Evolutionary conservation across 92 coral and sea anemone genomes (phyloP), one percentile per base, ranked within the genome.

Genomic region (Diadumene lineata): DNA sequence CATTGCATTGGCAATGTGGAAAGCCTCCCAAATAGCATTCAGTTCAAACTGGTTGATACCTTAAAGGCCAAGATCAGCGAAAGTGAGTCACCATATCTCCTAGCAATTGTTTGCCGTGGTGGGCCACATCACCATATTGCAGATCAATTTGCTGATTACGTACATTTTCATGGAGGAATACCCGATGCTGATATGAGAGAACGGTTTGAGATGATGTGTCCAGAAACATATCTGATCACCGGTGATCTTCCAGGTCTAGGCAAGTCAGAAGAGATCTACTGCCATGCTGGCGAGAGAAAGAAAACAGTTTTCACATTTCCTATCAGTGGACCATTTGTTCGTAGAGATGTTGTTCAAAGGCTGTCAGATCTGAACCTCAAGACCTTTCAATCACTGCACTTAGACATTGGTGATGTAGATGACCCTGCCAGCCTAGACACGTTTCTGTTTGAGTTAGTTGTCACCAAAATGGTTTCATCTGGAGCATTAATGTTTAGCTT

Each of bases 1-100:
- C 97, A 92, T 50, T 94, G 98, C 84, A 68, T 94, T 44, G 98
- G 90, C 7, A 94, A 94, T 68, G 98, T 94, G 24, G 97, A 94
- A 60, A 78, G 84, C 53, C 90, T 94, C 18, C 82, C 92, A 22
- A 94, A 94, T 69, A 94, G 88, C 72, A 69, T 92, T 32, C 94
- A 94, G 80, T 92, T 94, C 62, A 84, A 84, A 17, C 84, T 94
- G 31, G 98, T 94, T 30, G 79, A 82, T 30, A 81, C 80, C 46
- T 86, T 92, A 28, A 84, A 76, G 64, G 80, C 68, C 50, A 68
- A 78, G 50, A 84, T 76, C 16, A 75, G 66, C 8, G 62, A 76
- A 3, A 68, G 22, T 8, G 23, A 75, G 26, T 72, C 82, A 26
- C 80, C 90, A 0, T 94, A 84, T 70, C 89, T 80, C 31, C 85